Base-by-base conservation (phyloP, 2,797 vertebrate species). In the Neosalanx taihuensis region DNA sequence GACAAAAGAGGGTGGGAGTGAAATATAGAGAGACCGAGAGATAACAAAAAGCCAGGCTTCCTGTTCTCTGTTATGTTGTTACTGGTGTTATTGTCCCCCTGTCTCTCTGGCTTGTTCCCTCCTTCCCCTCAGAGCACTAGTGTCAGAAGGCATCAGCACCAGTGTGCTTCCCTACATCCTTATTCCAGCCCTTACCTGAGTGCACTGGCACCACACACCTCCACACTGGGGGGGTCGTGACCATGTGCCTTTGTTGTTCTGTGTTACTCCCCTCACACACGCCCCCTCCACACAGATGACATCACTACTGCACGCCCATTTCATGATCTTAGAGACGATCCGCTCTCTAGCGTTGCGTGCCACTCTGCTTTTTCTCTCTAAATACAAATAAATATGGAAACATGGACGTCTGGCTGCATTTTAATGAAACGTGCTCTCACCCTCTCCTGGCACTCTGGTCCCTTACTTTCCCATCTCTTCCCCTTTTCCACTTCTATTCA, bases 271-370 rank as follows among this genome's bases (percentile, higher is more conserved):
- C 37, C 65, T 79, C 73, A 58, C 41, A 18, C 15, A 30, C 30
- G 29, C 56, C 26, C 73, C 79, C 63, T 31, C 67, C 77, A 72
- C 67, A 46, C 72, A 80, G 72, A 62, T 4, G 61, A 79, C 57
- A 61, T 18, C 76, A 64, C 31, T 63, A 59, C 78, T 85, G 78
- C 78, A 85, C 74, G 63, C 77, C 49, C 83, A 70, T 73, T 85
- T 78, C 58, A 41, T 62, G 64, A 73, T 77, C 65, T 74, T 70
- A 62, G 61, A 29, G 31, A 33, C 30, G 18, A 35, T 33, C 13
- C 15, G 23, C 59, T 62, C 41, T 13, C 69, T 17, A 30, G 2
- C n/a, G 76, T 74, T 67, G 18, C 37, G 65, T 74, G 78, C 78
- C 61, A 69, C 76, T 82, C 69, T 73, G 35, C 49, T 74, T 26